These are phyloP conservation scores for Pagetopsis macropterus DNA, from an alignment of 2,797 vertebrate species.

Conservation along the genomic window DNA sequence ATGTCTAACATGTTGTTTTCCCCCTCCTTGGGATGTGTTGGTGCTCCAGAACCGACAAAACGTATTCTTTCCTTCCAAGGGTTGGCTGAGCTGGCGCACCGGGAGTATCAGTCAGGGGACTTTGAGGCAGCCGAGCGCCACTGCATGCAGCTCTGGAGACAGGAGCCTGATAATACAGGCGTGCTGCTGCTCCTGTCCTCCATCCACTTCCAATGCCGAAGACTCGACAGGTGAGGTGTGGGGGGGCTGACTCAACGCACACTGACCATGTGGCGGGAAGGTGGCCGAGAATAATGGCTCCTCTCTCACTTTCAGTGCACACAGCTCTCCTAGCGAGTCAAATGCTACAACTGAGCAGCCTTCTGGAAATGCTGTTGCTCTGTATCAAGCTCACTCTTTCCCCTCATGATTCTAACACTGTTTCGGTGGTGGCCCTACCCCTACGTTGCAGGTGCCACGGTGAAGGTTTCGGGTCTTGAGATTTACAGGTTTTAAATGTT, in stretches of 20 bases:
- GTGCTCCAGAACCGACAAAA: slow-evolving; percentile 99
- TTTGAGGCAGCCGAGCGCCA: slow-evolving; percentile 99
- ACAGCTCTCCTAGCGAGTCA: slow-evolving; percentile 27
- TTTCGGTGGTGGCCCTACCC: slow-evolving; percentile 7
- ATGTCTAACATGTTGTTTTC: slow-evolving; percentile 94
- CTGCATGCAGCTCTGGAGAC: slow-evolving; percentile 99
- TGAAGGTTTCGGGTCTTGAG: slow-evolving; percentile 19
- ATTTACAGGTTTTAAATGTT: slow-evolving; percentile 26
- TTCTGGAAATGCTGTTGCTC: slow-evolving; percentile 14
- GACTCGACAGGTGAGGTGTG: slow-evolving; percentile 94
- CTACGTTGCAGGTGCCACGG: slow-evolving; percentile 45
- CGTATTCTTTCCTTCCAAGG: slow-evolving; percentile 99
- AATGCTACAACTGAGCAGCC: background rate
- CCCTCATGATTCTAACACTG: slow-evolving; percentile 16
- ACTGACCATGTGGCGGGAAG: slow-evolving; percentile 38
- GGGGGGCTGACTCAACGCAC: slow-evolving; percentile 16
- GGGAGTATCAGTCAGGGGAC: slow-evolving; percentile 99
- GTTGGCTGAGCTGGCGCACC: slow-evolving; percentile 99
- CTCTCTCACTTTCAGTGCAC: slow-evolving; percentile 41
- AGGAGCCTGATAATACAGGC: slow-evolving; percentile 99
- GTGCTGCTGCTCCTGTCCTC: slow-evolving; percentile 97
- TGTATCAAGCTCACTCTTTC: background rate
- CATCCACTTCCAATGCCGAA: slow-evolving; percentile 99
- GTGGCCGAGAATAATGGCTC: slow-evolving; percentile 37
- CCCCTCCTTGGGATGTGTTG: slow-evolving; percentile 92